phyloP scores from a whole-genome alignment of 1,140 invertebrate species.

The Cepaea nemoralis region DNA sequence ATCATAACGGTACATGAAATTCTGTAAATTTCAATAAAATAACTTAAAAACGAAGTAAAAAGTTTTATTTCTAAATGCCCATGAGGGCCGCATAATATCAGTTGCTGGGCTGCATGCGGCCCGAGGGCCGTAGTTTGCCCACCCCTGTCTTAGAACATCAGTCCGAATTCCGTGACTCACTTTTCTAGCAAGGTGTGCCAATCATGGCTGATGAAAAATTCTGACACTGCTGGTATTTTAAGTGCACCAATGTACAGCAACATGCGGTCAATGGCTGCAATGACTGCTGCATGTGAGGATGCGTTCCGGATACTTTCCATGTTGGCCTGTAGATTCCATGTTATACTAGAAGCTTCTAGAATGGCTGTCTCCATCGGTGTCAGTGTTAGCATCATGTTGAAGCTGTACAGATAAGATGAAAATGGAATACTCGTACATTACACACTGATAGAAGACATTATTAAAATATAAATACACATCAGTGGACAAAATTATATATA shows the following conservation, averaged over 20 bases:
- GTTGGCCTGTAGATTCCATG: constrained; percentile 54
- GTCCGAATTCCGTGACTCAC: constrained; percentile 49
- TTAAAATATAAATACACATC: no score
- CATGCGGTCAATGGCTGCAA: constrained; percentile 53
- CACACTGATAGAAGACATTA: not conserved
- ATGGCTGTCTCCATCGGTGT: constrained; percentile 55
- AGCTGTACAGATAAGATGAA: not conserved
- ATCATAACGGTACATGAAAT: no score
- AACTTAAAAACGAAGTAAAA: no score
- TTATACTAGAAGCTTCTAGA: constrained; percentile 53
- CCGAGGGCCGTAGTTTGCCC: no score
- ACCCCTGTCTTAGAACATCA: no score
- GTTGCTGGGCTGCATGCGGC: no score
- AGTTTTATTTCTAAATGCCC: no score
- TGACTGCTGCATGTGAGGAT: constrained; percentile 62
- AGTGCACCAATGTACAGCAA: constrained; percentile 54
- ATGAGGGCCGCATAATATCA: no score
- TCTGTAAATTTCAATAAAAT: no score
- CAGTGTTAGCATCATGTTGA: constrained; percentile 33
- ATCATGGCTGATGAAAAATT: constrained; percentile 52
- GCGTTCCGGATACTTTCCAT: constrained; percentile 62
- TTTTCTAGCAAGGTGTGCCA: constrained; percentile 58
- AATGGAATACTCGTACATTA: not conserved
- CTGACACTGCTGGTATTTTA: constrained; percentile 36
- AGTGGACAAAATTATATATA: no score